A percentile compares a stretch with the other conserved stretches of the same genome.
Conservation (phyloP, 2,113 vertebrate genomes). For the Gobiocypris rarus region DNA sequence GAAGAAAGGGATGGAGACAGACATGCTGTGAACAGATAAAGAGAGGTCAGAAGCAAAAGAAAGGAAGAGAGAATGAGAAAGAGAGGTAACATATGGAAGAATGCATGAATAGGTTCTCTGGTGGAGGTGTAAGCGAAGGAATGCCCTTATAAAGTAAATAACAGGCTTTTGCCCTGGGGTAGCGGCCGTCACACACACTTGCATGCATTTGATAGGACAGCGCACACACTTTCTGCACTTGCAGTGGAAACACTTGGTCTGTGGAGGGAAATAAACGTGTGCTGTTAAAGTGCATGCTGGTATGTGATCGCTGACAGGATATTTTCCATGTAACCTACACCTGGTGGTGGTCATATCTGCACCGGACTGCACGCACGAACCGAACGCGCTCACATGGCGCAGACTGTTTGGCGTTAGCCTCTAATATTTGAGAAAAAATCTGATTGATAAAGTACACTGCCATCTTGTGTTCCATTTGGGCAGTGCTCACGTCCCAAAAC, state of each 20-base stretch:
- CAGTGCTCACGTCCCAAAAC: neutral
- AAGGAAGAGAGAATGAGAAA: constrained; percentile 26
- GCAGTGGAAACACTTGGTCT: constrained; percentile 32
- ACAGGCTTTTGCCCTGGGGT: constrained; percentile 40
- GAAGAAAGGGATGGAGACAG: constrained; percentile 36
- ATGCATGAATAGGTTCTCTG: constrained; percentile 45
- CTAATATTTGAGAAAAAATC: neutral
- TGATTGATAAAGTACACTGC: neutral
- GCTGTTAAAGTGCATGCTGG: constrained; percentile 17
- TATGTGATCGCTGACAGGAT: constrained; percentile 20
- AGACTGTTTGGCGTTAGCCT: neutral
- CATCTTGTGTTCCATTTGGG: neutral
- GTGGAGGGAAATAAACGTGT: constrained; percentile 25
- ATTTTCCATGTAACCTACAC: constrained; percentile 40
- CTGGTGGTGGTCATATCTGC: constrained; percentile 28
- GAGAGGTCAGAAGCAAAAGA: constrained; percentile 6
- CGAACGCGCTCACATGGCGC: neutral
- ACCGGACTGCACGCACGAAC: neutral
- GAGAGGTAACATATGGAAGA: constrained; percentile 43
- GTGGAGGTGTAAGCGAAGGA: constrained; percentile 45
- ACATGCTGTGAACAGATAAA: constrained; percentile 2
- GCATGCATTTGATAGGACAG: neutral
- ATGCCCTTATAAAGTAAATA: constrained; percentile 57
- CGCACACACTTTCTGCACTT: constrained; percentile 38
- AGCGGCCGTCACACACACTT: constrained; percentile 16